Evolutionary conservation across 2,113 vertebrate species (phyloP).

Genomic region (Laticauda colubrina): DNA sequence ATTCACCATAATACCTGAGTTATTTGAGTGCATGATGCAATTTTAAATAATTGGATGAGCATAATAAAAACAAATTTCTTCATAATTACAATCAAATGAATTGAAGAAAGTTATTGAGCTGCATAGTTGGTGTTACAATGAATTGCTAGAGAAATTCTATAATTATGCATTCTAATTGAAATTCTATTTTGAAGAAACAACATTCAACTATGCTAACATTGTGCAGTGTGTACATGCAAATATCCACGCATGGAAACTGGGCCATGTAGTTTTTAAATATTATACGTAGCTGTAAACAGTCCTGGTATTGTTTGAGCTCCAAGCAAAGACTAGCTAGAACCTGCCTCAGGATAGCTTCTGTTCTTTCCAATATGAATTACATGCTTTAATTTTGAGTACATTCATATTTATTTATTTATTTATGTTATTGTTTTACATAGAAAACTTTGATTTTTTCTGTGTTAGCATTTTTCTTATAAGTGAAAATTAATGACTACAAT

Average conservation of each 20-base stretch:
- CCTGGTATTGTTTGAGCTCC: conserved; percentile 48
- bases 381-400: conserved; percentile 42
- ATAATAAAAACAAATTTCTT: not conserved
- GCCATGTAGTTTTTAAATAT: conserved; percentile 27
- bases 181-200: not conserved
- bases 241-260: not conserved
- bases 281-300: conserved; percentile 1
- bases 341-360: conserved; percentile 37
- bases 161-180: not conserved
- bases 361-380: conserved; percentile 32
- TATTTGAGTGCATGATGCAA: not conserved
- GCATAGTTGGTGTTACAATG: not conserved
- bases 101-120: not conserved
- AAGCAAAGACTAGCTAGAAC: conserved; percentile 50
- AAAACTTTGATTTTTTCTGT: conserved; percentile 26
- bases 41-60: not conserved
- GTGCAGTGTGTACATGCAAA: not conserved
- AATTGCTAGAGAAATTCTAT: not conserved
- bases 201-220: not conserved
- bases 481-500: not conserved
- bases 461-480: conserved; percentile 29
- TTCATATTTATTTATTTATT: not conserved
- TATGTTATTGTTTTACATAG: not conserved
- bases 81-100: not conserved
- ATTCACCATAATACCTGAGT: not conserved